A percentile compares a stretch with the other conserved stretches of the same genome.
Evolutionary conservation across 2,888 invertebrate genomes (phyloP).

Genomic region (Sipha maydis): DNA sequence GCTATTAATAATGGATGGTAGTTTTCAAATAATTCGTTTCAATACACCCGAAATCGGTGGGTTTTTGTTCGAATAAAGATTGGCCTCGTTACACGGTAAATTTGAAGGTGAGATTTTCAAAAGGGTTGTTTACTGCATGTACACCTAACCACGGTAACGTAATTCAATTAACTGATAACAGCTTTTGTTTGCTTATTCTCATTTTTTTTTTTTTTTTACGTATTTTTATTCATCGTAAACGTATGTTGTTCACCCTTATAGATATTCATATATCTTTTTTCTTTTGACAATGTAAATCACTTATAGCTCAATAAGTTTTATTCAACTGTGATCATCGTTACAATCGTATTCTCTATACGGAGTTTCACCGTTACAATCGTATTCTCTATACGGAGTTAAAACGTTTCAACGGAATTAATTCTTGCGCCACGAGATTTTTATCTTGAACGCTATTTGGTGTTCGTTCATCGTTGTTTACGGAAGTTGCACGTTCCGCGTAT

Average conservation of each 20-base stretch:
- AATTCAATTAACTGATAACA: constrained; percentile 38
- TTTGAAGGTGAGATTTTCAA: neutral
- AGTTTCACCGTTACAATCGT: too few species aligned
- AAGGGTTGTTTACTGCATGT: neutral
- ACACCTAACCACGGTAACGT: neutral
- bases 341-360: too few species aligned
- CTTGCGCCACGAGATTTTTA: neutral
- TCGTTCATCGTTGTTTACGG: neutral
- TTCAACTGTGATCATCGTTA: neutral
- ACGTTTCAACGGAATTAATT: neutral
- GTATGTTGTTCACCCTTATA: constrained; percentile 10
- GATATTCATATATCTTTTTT: neutral
- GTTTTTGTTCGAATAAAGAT: neutral
- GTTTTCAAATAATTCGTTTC: constrained; percentile 3
- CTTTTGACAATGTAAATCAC: constrained; percentile 14
- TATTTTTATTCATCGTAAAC: neutral
- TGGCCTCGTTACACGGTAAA: neutral
- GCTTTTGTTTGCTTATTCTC: constrained; percentile 10
- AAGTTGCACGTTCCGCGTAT: neutral
- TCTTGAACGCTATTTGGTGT: neutral
- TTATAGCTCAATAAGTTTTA: constrained; percentile 16
- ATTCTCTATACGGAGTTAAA: neutral
- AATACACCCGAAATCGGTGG: neutral
- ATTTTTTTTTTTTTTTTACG: neutral
- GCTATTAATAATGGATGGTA: constrained; percentile 10